phyloP scores from a whole-genome alignment of 1,140 invertebrate genomes.

The Megalonaias nervosa region DNA sequence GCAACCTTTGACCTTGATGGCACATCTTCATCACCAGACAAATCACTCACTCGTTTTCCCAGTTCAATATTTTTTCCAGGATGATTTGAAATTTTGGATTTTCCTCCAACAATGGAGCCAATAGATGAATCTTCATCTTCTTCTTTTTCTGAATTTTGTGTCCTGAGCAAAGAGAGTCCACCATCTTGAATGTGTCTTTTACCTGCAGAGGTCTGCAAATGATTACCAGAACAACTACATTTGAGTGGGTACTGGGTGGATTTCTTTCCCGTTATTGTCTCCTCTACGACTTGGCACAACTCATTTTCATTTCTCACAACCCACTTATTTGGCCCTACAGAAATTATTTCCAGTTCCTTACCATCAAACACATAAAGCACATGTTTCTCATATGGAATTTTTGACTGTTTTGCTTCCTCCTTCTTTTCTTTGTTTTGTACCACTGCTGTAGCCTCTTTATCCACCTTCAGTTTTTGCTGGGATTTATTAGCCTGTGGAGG shows the following conservation, averaged over 20 bases:
- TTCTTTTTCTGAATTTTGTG: conserved; percentile 7
- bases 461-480: too few relatives aligned
- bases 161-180: background rate
- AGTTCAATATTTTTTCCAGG: conserved; percentile 14
- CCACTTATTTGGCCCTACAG: conserved; percentile 65
- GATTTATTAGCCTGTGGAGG: too few relatives aligned
- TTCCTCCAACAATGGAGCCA: background rate
- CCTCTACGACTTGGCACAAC: conserved; percentile 45
- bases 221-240: conserved; percentile 2
- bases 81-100: background rate
- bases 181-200: background rate
- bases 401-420: conserved; percentile 18
- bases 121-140: background rate
- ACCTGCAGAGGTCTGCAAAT: background rate
- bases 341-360: conserved; percentile 66
- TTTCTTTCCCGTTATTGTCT: conserved; percentile 5
- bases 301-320: conserved; percentile 65
- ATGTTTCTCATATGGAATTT: conserved; percentile 58
- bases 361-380: conserved; percentile 60
- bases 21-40: background rate
- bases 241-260: background rate
- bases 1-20: conserved; percentile 21
- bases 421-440: conserved; percentile 12
- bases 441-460: background rate
- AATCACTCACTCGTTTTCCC: conserved; percentile 13